phyloP scores from a whole-genome alignment of 2,888 invertebrate genomes.

The Platynereis dumerilii region DNA sequence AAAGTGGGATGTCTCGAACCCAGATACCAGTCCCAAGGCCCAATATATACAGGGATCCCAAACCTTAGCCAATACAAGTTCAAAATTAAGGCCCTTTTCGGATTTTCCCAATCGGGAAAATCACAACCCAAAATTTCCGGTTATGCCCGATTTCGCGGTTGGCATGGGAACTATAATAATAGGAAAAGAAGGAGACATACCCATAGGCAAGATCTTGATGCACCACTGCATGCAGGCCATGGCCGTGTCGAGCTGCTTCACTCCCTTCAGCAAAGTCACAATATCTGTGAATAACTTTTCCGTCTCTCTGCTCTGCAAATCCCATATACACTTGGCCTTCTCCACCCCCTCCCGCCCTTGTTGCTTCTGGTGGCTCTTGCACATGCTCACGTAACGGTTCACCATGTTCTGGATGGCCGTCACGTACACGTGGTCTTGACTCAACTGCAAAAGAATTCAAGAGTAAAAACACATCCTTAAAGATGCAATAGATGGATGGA shows the following conservation, averaged over 20 bases:
- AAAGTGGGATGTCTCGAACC: too few species aligned
- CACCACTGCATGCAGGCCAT: slow-evolving; percentile 50
- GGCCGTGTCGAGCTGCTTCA: slow-evolving; percentile 46
- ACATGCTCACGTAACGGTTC: slow-evolving; percentile 34
- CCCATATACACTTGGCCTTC: slow-evolving; percentile 48
- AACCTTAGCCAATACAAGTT: too few species aligned
- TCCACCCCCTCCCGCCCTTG: not conserved
- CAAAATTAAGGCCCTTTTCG: too few species aligned
- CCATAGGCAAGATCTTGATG: slow-evolving; percentile 49
- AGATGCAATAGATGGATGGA: too few species aligned
- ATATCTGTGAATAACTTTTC: slow-evolving; percentile 40
- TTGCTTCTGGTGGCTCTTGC: slow-evolving; percentile 22
- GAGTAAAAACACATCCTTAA: too few species aligned
- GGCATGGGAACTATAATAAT: too few species aligned
- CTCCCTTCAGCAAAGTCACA: slow-evolving; percentile 39
- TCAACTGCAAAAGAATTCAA: slow-evolving; percentile 40
- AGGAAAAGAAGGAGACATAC: slow-evolving; percentile 36
- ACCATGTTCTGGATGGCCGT: slow-evolving; percentile 51
- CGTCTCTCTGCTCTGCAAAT: slow-evolving; percentile 40
- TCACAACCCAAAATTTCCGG: too few species aligned
- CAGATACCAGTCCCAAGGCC: too few species aligned
- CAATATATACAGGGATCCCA: too few species aligned
- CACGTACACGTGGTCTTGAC: slow-evolving; percentile 46
- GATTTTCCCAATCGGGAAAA: too few species aligned
- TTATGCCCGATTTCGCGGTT: too few species aligned